These are phyloP conservation scores for Sebastes kiyomatsui DNA, from an alignment of 2,797 vertebrate species.

Conservation along the genomic window DNA sequence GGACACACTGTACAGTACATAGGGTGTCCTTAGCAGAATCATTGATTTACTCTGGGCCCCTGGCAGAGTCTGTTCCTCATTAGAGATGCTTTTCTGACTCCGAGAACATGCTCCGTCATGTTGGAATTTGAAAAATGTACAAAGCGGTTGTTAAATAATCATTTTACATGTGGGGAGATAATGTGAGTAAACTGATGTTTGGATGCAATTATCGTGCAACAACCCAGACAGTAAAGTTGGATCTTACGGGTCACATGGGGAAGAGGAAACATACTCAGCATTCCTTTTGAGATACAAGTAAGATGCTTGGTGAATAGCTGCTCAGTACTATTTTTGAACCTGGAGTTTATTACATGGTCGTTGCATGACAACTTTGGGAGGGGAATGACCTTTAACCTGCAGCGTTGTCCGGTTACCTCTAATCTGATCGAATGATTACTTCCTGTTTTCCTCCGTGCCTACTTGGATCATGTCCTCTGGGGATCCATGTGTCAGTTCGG, in stretches of 20 bases:
- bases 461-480: conserved; percentile 42
- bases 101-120: conserved; percentile 42
- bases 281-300: conserved; percentile 27
- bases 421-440: conserved; percentile 61
- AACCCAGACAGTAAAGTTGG: not conserved
- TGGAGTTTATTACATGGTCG: conserved; percentile 24
- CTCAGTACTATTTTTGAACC: conserved; percentile 28
- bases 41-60: conserved; percentile 44
- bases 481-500: conserved; percentile 57
- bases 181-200: conserved; percentile 51
- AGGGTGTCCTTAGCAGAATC: conserved; percentile 6
- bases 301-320: conserved; percentile 21
- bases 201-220: conserved; percentile 17
- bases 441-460: conserved; percentile 69
- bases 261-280: conserved; percentile 7
- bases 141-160: conserved; percentile 41
- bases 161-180: conserved; percentile 15
- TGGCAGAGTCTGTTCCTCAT: conserved; percentile 53
- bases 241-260: conserved; percentile 9
- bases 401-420: conserved; percentile 40
- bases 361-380: conserved; percentile 22
- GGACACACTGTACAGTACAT: conserved; percentile 12
- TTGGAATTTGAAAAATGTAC: conserved; percentile 69
- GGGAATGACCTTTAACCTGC: conserved; percentile 19
- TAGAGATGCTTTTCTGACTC: conserved; percentile 38